These are phyloP conservation scores for Meiosimyza platycephala DNA, from an alignment of 2,888 invertebrate species.

Conservation along the genomic window DNA sequence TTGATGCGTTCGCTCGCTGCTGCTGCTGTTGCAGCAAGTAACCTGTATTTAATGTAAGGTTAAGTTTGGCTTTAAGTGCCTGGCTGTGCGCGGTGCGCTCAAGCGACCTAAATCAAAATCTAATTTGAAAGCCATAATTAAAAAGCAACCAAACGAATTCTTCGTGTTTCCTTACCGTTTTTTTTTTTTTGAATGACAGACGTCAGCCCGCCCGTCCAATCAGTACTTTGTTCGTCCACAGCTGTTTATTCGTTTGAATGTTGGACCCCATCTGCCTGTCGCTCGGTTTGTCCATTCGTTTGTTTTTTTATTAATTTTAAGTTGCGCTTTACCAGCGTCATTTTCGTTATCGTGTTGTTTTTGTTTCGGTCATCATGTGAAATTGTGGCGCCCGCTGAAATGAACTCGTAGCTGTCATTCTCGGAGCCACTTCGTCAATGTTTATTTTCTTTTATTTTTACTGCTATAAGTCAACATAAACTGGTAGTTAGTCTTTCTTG, in stretches of 20 bases:
- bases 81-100: slow-evolving; percentile 37
- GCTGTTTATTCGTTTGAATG: not conserved
- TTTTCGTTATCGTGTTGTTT: not conserved
- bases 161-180: not conserved
- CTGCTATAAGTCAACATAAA: no score
- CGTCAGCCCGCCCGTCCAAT: slow-evolving; percentile 25
- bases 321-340: no score
- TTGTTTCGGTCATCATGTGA: slow-evolving; percentile 2
- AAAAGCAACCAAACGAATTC: slow-evolving; percentile 37
- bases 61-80: slow-evolving; percentile 25
- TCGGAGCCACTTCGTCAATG: no score
- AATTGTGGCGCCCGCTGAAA: slow-evolving; percentile 13
- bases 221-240: slow-evolving; percentile 11
- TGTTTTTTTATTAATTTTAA: not conserved
- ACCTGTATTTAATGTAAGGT: slow-evolving; percentile 15
- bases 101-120: slow-evolving; percentile 49
- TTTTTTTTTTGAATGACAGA: slow-evolving; percentile 19
- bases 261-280: not conserved
- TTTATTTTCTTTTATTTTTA: no score
- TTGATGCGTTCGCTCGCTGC: slow-evolving; percentile 14
- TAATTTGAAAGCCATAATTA: slow-evolving; percentile 51
- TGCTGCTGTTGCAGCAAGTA: slow-evolving; percentile 8
- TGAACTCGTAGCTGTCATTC: no score
- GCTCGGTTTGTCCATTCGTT: not conserved
- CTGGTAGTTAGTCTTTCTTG: no score